Evolutionary conservation across 1,140 invertebrate species (phyloP).

Genomic region (Choristoneura fumiferana): DNA sequence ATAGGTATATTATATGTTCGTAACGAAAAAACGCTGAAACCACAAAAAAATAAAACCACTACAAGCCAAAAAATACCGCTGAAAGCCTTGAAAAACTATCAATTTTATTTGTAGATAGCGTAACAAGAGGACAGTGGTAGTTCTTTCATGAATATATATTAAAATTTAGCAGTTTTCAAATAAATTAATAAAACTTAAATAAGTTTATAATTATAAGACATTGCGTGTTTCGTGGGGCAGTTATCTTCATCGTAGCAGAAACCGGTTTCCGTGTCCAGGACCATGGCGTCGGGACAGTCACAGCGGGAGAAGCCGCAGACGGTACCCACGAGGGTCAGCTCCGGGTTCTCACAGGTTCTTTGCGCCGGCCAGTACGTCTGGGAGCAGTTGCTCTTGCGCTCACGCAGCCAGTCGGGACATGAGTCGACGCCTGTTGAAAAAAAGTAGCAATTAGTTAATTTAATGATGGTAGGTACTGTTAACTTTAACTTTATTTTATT

Average conservation of each 20-base stretch:
- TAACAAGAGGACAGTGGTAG: no score
- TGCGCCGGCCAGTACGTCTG: conserved; percentile 39
- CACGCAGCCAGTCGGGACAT: conserved; percentile 45
- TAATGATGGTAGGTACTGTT: no score
- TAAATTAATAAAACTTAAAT: neutral
- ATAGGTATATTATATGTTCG: no score
- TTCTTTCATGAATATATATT: no score
- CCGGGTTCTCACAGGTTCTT: conserved; percentile 42
- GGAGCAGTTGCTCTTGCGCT: conserved; percentile 34
- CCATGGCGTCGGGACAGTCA: conserved; percentile 42
- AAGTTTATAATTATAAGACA: neutral
- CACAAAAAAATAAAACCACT: no score
- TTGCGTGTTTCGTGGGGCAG: conserved; percentile 38
- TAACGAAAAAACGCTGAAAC: no score
- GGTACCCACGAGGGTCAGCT: conserved; percentile 34
- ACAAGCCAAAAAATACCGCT: no score
- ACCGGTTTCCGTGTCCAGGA: conserved; percentile 44
- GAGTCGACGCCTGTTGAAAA: conserved; percentile 37
- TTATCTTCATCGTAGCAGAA: conserved; percentile 48
- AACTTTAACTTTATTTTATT: no score
- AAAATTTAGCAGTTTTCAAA: no score
- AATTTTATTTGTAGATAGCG: no score
- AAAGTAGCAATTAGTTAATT: conserved; percentile 11
- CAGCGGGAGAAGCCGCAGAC: conserved; percentile 48
- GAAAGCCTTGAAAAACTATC: no score